phyloP scores from a whole-genome alignment of 2,797 vertebrate species.

The Xenops minutus region DNA sequence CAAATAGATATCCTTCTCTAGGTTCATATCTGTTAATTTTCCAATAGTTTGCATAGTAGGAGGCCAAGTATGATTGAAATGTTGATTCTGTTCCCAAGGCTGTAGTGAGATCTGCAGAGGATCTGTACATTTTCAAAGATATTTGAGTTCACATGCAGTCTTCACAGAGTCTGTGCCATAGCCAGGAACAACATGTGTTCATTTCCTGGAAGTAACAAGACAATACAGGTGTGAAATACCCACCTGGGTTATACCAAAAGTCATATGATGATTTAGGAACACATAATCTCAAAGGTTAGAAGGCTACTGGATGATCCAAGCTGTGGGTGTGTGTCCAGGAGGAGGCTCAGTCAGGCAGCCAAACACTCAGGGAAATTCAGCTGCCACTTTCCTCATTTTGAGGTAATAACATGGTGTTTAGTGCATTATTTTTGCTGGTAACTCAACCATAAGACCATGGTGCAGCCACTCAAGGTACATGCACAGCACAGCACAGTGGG shows the following conservation, averaged over 20 bases:
- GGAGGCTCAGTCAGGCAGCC: not conserved
- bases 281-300: not conserved
- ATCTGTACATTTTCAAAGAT: not conserved
- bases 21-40: constrained; percentile 10
- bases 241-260: not conserved
- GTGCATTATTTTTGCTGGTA: not conserved
- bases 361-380: not conserved
- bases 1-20: not conserved
- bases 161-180: not conserved
- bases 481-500: too few relatives aligned
- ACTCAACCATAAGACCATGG: not conserved
- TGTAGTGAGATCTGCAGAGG: not conserved
- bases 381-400: not conserved
- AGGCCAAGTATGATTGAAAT: not conserved
- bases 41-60: not conserved
- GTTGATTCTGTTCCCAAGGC: not conserved
- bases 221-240: not conserved
- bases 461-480: not conserved
- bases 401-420: not conserved
- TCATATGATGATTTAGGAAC: not conserved
- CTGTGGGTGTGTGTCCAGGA: not conserved
- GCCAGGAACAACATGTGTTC: not conserved
- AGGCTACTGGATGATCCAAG: not conserved
- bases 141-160: not conserved
- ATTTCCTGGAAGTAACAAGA: not conserved